Conservation (phyloP, 2,797 vertebrate genomes). For the Parauchenoglanis ngamensis region DNA sequence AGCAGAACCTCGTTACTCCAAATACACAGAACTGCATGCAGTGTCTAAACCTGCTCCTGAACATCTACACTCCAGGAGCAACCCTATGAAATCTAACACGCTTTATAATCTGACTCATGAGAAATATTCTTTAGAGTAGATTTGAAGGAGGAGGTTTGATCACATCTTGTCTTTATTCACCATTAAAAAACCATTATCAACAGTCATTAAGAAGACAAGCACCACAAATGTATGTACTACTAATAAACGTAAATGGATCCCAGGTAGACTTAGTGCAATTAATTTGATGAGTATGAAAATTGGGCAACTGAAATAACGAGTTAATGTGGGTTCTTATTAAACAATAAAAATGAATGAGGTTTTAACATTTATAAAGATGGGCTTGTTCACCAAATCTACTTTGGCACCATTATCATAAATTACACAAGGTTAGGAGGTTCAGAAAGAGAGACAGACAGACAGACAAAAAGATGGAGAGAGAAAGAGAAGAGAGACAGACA, state of each 20-base stretch:
- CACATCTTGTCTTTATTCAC: not conserved
- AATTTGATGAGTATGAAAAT: not conserved
- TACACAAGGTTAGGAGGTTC: not conserved
- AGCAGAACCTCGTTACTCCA: conserved; percentile 20
- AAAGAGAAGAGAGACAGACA: not conserved
- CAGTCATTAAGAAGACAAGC: not conserved
- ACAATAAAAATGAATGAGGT: not conserved
- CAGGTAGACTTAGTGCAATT: not conserved
- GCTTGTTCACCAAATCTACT: not conserved
- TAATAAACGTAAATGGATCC: not conserved
- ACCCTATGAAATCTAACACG: not conserved
- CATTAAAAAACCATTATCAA: not conserved
- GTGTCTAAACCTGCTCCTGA: not conserved
- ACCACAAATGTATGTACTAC: not conserved
- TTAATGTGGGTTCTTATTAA: not conserved
- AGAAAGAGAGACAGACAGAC: not conserved
- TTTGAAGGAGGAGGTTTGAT: not conserved
- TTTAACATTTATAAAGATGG: not conserved
- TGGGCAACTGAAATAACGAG: not conserved
- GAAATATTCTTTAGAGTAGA: not conserved
- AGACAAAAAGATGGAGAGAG: no score
- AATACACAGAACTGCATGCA: not conserved
- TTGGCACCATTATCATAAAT: not conserved
- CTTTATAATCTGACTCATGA: not conserved
- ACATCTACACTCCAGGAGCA: not conserved